Conservation (phyloP, 1,140 invertebrate species). For the Ladona fulva region DNA sequence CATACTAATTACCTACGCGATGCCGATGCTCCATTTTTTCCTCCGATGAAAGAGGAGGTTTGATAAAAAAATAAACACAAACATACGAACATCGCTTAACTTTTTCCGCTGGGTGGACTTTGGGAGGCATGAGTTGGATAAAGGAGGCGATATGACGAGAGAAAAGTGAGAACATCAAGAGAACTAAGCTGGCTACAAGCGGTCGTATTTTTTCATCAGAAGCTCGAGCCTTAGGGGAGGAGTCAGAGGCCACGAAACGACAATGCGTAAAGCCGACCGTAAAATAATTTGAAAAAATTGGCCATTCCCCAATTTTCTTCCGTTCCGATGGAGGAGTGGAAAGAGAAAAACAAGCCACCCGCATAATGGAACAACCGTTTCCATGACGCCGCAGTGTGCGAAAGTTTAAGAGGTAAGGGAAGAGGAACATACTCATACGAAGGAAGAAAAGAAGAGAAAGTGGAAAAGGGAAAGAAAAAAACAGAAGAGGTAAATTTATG, state of each 20-base stretch:
- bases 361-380: neutral
- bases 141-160: neutral
- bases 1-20: neutral
- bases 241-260: neutral
- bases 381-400: neutral
- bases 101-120: neutral
- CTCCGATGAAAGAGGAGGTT: neutral
- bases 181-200: neutral
- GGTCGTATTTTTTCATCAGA: neutral
- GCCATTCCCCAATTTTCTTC: neutral
- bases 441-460: neutral
- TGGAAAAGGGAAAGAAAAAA: neutral
- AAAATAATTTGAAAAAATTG: constrained; percentile 9
- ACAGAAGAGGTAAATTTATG: neutral
- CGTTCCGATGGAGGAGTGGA: neutral
- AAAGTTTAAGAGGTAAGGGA: neutral
- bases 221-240: neutral
- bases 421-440: neutral
- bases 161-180: neutral
- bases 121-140: neutral
- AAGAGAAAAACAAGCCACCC: neutral
- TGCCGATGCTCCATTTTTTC: neutral
- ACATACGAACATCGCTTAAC: neutral
- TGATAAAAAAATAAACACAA: neutral
- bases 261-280: neutral